Conservation (phyloP, 2,888 invertebrate species). For the Pantelozetes paolii region DNA sequence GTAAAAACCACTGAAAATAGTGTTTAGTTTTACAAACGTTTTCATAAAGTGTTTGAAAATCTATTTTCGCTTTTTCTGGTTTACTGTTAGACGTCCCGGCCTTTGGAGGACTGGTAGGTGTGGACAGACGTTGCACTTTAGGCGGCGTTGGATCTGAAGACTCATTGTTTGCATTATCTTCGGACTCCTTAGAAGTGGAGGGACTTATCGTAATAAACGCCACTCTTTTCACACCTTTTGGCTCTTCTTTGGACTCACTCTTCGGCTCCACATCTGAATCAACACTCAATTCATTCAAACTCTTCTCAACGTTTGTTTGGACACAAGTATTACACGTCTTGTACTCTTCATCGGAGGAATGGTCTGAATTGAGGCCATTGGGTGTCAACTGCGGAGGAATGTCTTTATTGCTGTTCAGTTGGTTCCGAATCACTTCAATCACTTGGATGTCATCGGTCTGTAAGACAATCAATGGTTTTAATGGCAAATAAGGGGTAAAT, state of each 20-base stretch:
- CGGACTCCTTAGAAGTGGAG: background rate
- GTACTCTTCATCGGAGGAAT: too few species aligned
- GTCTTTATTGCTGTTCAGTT: background rate
- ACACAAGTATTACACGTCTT: background rate
- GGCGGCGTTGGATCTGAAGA: background rate
- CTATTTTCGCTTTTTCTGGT: background rate
- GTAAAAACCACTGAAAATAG: background rate
- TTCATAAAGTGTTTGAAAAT: background rate
- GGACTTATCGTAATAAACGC: background rate
- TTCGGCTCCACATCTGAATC: background rate
- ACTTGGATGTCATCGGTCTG: constrained; percentile 17
- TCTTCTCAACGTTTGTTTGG: background rate
- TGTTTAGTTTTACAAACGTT: background rate
- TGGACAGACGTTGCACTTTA: too few species aligned
- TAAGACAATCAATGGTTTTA: background rate
- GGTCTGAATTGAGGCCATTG: background rate
- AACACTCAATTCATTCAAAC: too few species aligned
- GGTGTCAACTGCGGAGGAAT: background rate
- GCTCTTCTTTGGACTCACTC: background rate
- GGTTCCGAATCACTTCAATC: background rate
- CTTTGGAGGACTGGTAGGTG: too few species aligned
- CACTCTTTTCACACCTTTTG: background rate
- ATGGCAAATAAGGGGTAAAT: background rate
- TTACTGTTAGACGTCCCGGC: background rate
- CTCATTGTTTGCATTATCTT: background rate